Evolutionary conservation across 2,797 vertebrate species (phyloP), one percentile per base, ranked within the genome.

Genomic region (Acipenser oxyrinchus): DNA sequence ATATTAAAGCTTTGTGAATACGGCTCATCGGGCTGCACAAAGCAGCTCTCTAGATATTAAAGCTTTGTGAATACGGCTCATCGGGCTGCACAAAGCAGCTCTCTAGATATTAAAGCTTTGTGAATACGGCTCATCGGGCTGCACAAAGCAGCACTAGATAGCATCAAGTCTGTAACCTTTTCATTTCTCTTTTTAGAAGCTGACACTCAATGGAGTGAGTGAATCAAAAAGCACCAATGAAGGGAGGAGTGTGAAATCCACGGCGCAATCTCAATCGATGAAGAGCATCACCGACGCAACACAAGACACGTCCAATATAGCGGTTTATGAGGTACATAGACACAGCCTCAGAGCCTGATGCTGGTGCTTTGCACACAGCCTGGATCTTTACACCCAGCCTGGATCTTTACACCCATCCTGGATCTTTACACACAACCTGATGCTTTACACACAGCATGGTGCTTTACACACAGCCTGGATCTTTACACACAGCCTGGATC

Each of bases 281-380:
- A 92, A 88, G 76, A 95, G 93, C 67, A 65, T 84, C 11, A 82
- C 78, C 7, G 81, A 76, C 7, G 85, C 78, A 52, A 94, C 88
- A 10, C 86, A 94, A 0, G 93, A 96, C 76, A 92, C 86, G 18
- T 93, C 93, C 68, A 97, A 88, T 0, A 88, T 94, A 62, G 94
- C 91, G 0, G 84, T 97, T 66, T 94, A 92, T 48, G 91, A 97
- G 90, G 95, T 95, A 78, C 62, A 50, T 60, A 50, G 63, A 64
- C 53, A n/a, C 10, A 37, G 23, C 23, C 23, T 37, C 23, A 37
- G 2, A 37, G 23, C 23, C 23, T 37, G 23, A 37, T 37, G 23
- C 23, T 18, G 15, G 15, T 18, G 15, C 15, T 18, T 18, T 18
- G 1, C 23, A 37, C 23, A 37, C 23, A 37, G 23, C 23, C 23